Base-by-base conservation (phyloP, 2,113 vertebrate genomes). In the Leptosomus discolor region DNA sequence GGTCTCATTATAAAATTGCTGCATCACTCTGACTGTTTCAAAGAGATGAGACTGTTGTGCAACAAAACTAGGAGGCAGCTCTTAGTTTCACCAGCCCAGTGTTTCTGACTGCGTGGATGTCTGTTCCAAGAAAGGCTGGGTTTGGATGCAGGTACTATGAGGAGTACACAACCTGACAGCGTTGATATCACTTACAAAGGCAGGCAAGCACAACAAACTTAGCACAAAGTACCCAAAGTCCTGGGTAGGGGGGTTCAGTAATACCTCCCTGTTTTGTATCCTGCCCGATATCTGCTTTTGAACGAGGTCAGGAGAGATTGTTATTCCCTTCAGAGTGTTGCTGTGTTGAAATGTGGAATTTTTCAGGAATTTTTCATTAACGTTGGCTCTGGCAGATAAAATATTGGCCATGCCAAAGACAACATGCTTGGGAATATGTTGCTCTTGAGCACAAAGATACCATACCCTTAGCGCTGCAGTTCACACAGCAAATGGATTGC, bases 301-400 rank as follows among this genome's bases (percentile, higher is more conserved):
- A 86, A 81, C 8, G 1, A 67, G 85, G 78, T 74, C 96, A 94
- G 15, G 2, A 43, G 87, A 81, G 71, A 74, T 82, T 96, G 63
- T 88, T 93, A 94, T 96, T 96, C 78, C 94, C 91, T 94, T 67
- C 85, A 81, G 84, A 96, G 60, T 8, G 30, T 7, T 90, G 79
- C 91, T 34, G 36, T 71, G 93, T 75, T 90, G 95, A 97, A 94
- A 94, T 81, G 88, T 50, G 94, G 97, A 97, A 96, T 97, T 97
- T 90, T 88, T 96, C 90, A 97, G 94, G 97, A 97, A 97, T 97
- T 97, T 97, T 97, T 97, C 97, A 97, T 97, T 97, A 97, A 78
- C 4, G 1, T 96, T 96, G 94, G 91, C 96, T 97, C 92, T 96
- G 93, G 94, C 85, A 97, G 93, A 97, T 97, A 91, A 97, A 97